phyloP scores from a whole-genome alignment of 2,113 vertebrate species.

The Isurus oxyrinchus region DNA sequence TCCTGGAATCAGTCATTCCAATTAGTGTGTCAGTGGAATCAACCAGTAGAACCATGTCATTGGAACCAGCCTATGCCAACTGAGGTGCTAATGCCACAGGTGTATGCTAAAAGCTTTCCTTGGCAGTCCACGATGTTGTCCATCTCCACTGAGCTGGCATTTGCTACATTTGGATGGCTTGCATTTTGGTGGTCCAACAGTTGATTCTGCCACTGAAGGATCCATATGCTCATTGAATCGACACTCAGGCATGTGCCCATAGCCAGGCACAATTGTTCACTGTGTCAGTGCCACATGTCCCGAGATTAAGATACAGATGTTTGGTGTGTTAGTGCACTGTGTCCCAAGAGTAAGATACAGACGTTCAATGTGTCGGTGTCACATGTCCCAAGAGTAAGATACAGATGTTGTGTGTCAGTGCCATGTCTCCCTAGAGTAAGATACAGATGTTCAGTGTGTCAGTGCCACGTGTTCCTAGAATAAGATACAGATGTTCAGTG shows the following conservation, averaged over 20 bases:
- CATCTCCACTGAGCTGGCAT: background rate
- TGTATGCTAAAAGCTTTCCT: background rate
- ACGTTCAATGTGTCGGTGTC: background rate
- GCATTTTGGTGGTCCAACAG: background rate
- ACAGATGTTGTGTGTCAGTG: background rate
- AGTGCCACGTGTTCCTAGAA: too few relatives aligned
- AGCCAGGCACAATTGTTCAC: background rate
- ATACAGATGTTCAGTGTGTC: background rate
- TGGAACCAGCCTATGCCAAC: too few relatives aligned
- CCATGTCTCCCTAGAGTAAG: background rate
- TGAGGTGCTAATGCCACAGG: background rate
- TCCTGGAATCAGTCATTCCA: background rate
- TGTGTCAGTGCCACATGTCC: background rate
- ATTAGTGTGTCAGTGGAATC: background rate
- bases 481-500: background rate
- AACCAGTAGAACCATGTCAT: background rate
- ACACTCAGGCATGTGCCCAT: background rate
- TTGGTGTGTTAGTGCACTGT: too few relatives aligned
- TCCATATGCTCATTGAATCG: background rate
- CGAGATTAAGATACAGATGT: background rate
- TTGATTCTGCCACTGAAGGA: background rate
- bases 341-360: background rate
- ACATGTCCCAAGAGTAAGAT: background rate
- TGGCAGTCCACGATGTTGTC: background rate
- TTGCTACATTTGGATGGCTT: background rate